Conservation (phyloP, 2,888 invertebrate genomes). For the Clivina fossor region DNA sequence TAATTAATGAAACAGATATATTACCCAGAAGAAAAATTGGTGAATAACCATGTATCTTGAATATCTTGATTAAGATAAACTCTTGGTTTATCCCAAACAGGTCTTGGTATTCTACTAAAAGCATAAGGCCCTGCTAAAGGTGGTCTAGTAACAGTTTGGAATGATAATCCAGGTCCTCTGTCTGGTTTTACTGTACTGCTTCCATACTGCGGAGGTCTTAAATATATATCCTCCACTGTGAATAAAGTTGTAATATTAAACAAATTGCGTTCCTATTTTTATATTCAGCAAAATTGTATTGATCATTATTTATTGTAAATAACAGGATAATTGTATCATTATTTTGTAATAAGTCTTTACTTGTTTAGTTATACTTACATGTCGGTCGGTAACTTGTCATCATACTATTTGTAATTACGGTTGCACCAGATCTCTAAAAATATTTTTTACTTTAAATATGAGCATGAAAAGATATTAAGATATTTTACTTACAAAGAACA, state of each 20-base stretch:
- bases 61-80: slow-evolving; percentile 75
- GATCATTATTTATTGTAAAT: no score
- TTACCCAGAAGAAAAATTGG: slow-evolving; percentile 78
- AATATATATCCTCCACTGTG: slow-evolving; percentile 52
- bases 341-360: neutral
- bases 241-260: slow-evolving; percentile 7
- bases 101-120: slow-evolving; percentile 83
- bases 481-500: slow-evolving; percentile 20
- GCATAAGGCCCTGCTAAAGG: slow-evolving; percentile 88
- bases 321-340: no score
- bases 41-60: slow-evolving; percentile 80
- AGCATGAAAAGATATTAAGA: slow-evolving; percentile 5
- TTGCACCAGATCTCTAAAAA: slow-evolving; percentile 73
- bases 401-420: slow-evolving; percentile 73
- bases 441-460: slow-evolving; percentile 32
- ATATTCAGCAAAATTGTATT: no score
- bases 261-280: no score
- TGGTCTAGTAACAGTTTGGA: slow-evolving; percentile 69
- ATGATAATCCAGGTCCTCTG: slow-evolving; percentile 50
- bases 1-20: slow-evolving; percentile 16
- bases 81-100: slow-evolving; percentile 76
- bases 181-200: slow-evolving; percentile 53
- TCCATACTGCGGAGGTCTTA: slow-evolving; percentile 52
- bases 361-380: slow-evolving; percentile 57
- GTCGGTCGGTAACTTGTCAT: slow-evolving; percentile 62